A percentile compares a stretch with the other conserved stretches of the same genome.
These are phyloP conservation scores for Neuroterus valhalla DNA, from an alignment of 1,140 invertebrate genomes.

Conservation along the genomic window DNA sequence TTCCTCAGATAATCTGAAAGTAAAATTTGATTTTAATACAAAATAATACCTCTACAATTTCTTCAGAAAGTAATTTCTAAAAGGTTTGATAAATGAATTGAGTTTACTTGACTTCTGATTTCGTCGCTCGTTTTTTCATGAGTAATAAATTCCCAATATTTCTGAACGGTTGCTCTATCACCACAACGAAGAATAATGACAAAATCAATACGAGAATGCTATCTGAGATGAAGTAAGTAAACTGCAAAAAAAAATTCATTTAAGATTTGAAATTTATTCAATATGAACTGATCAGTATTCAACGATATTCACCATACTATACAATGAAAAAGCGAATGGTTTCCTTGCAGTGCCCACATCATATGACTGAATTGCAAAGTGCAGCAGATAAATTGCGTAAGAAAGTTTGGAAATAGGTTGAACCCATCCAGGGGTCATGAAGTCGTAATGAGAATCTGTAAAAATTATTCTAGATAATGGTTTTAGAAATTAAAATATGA, in stretches of 20 bases:
- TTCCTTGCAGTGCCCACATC: conserved; percentile 49
- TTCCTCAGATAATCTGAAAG: conserved; percentile 9
- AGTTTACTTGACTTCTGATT: background rate
- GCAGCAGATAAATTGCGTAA: conserved; percentile 81
- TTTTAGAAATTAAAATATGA: no score
- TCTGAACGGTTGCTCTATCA: background rate
- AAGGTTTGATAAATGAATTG: no score
- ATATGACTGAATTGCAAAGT: conserved; percentile 59
- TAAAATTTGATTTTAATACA: background rate
- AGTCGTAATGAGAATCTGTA: conserved; percentile 59
- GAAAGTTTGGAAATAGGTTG: conserved; percentile 79
- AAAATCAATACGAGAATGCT: background rate
- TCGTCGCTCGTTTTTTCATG: no score
- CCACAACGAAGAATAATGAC: background rate
- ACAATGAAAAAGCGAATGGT: conserved; percentile 51
- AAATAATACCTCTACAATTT: no score
- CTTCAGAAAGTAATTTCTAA: no score
- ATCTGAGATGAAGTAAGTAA: background rate
- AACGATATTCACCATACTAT: conserved; percentile 51
- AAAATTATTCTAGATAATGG: conserved; percentile 15
- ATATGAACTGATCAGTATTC: conserved; percentile 27
- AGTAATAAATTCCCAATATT: background rate
- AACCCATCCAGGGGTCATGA: conserved; percentile 60
- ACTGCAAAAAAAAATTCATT: background rate
- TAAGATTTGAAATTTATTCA: background rate